Evolutionary conservation across 2,797 vertebrate genomes (phyloP), one percentile per base, ranked within the genome.

Genomic region (Pseudopleuronectes americanus): DNA sequence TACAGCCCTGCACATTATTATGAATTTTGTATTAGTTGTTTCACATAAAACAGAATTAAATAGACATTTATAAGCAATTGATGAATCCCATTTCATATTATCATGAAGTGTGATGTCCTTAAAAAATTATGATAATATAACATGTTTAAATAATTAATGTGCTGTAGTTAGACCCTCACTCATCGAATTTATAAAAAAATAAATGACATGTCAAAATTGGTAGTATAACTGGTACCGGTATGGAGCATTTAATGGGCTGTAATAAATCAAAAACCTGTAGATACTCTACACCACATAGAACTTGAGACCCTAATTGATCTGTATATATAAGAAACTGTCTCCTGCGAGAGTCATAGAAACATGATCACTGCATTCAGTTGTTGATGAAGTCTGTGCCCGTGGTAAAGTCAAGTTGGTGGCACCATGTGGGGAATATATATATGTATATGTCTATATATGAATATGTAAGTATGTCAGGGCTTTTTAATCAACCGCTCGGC

Each of bases 401-500:
- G 70, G 82, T 75, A 66, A 82, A 79, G 64, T 62, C 65, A 83
- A 62, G 64, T 54, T 76, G 70, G 68, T 69, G 72, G 73, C 56
- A 77, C 26, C 79, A 66, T 69, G 59, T 59, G 57, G 51, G 31
- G 81, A 90, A 90, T 83, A 89, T 83, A n/a, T n/a, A n/a, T n/a
- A n/a, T n/a, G n/a, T n/a, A n/a, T n/a, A n/a, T n/a, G n/a, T n/a
- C n/a, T n/a, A n/a, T n/a, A n/a, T n/a, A n/a, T n/a, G n/a, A n/a
- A n/a, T n/a, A n/a, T n/a, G n/a, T 76, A 89, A 90, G 77, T 79
- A 77, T 9, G 33, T 77, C 85, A 83, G 61, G 77, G 92, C 68
- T 89, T 91, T 77, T 91, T 71, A 89, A 89, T 92, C 90, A 92
- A 92, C 88, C 64, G 0, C n/a, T 31, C 73, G 22, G 68, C 45